Conservation (phyloP, 2,888 invertebrate genomes). For the Cancer borealis region DNA sequence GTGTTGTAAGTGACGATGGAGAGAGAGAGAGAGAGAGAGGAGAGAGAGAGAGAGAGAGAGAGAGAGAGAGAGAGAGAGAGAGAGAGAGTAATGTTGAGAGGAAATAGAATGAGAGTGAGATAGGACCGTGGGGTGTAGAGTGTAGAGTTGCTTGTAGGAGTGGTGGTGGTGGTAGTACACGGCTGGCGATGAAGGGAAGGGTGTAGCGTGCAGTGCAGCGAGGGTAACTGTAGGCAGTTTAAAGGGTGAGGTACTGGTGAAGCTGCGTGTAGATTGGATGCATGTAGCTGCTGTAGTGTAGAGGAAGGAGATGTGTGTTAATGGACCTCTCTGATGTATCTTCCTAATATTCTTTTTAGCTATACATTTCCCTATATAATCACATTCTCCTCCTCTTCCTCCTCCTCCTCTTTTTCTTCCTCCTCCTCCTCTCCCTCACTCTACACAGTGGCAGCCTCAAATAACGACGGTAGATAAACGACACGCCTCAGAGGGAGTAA, state of each 20-base stretch:
- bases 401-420: background rate
- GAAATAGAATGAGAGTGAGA: background rate
- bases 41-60: slow-evolving; percentile 1
- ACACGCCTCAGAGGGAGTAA: slow-evolving; percentile 34
- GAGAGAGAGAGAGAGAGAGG: slow-evolving; percentile 32
- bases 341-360: background rate
- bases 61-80: background rate
- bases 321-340: background rate
- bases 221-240: background rate
- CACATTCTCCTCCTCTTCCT: background rate
- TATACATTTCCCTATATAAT: background rate
- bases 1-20: background rate
- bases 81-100: background rate
- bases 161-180: background rate
- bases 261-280: background rate
- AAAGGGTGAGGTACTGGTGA: background rate
- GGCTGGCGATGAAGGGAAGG: background rate
- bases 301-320: background rate
- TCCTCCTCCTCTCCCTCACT: background rate
- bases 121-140: background rate
- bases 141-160: background rate
- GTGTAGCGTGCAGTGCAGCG: background rate
- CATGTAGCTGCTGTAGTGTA: background rate
- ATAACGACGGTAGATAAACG: slow-evolving; percentile 32
- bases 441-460: slow-evolving; percentile 39